Evolutionary conservation across 2,113 vertebrate genomes (phyloP), one percentile per base, ranked within the genome.

Genomic region (Oceanites oceanicus): DNA sequence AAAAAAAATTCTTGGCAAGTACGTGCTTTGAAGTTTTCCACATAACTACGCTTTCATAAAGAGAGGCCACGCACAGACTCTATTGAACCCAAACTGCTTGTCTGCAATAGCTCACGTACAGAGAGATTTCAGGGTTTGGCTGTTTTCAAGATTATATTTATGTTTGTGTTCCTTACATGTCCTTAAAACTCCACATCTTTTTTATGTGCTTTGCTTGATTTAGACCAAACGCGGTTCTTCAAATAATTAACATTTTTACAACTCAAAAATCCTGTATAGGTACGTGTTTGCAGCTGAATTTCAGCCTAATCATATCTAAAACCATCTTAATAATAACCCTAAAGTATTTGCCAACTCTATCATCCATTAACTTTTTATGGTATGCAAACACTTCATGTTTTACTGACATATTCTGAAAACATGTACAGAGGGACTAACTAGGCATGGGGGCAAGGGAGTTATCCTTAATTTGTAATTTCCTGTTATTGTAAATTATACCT

Each of bases 401-500:
- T 93, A 76, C 82, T 73, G 82, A 68, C 61, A 75, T 73, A 27
- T 29, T 94, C 56, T 18, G 13, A 84, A 93, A 95, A 85, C 47
- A 76, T 7, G 38, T 88, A 80, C 10, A 36, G 72, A 93, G 38
- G 63, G 62, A 73, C 36, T 78, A 81, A 87, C 71, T 74, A 96
- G 34, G 15, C 40, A 55, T 63, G 52, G 30, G 26, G 71, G 15
- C 47, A 66, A 49, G 36, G 65, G 78, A 79, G 30, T 85, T 88
- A 63, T 62, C 71, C 83, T 93, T 83, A 81, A 95, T 94, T 92
- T 93, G 82, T 66, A 94, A 94, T 90, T 97, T 97, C 95, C 93
- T 97, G 63, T 74, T 94, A 79, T 56, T 90, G 92, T 97, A 97
- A 98, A 97, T 95, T 96, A 68, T 66, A 95, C 86, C 62, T 29